Percentiles rank a stretch among this genome's conserved stretches.
phyloP scores from a whole-genome alignment of 2,797 vertebrate genomes.

The Zalophus californianus region DNA sequence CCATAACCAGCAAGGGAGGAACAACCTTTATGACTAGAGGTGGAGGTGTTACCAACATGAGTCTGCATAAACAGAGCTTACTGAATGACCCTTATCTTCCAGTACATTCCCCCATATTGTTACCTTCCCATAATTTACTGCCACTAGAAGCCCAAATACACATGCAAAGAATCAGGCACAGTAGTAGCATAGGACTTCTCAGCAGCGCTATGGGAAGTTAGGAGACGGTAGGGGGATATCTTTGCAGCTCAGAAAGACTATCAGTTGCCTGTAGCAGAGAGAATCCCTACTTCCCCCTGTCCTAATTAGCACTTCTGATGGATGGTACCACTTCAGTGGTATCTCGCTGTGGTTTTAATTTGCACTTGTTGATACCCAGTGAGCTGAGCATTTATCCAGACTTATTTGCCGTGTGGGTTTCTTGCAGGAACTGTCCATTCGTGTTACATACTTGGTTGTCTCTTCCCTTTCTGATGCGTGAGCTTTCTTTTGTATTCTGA shows the following conservation, averaged over 20 bases:
- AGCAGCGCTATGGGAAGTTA: background rate
- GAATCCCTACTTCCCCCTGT: too few relatives aligned
- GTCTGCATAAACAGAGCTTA: background rate
- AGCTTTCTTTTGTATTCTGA: background rate
- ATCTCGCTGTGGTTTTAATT: background rate
- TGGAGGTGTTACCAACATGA: background rate
- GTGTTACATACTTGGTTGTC: background rate
- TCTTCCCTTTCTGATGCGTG: background rate
- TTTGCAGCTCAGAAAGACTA: background rate
- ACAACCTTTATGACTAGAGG: background rate
- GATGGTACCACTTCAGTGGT: too few relatives aligned
- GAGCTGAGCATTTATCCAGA: background rate
- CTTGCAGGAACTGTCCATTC: background rate
- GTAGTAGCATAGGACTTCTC: background rate
- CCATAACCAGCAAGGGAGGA: background rate
- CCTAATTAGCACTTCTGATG: too few relatives aligned
- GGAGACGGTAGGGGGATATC: background rate
- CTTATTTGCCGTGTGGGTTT: background rate
- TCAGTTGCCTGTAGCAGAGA: background rate
- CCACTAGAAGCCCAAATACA: background rate
- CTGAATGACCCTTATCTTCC: background rate
- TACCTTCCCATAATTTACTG: background rate
- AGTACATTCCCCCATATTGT: too few relatives aligned
- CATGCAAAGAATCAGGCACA: background rate
- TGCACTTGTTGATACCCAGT: background rate